Evolutionary conservation across 2,113 vertebrate species (phyloP), one percentile per base, ranked within the genome.

Genomic region (Pollimyrus isidori): DNA sequence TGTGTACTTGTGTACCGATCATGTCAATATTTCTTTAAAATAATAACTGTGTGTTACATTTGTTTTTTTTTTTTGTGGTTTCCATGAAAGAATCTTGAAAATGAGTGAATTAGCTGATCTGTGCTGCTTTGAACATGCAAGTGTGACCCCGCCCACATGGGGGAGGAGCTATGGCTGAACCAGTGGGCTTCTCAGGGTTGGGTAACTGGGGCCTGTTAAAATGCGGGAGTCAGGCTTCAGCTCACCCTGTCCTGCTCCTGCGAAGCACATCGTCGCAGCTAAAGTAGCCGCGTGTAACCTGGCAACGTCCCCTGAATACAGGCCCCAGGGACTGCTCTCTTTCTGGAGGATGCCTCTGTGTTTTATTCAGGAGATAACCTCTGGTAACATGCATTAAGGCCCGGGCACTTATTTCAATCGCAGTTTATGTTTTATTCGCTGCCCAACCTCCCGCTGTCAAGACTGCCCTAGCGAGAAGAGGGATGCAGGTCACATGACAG

Each of bases 341-440:
- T 93, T 92, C 94, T 95, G 96, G 93, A 94, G 94, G 86, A 95
- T 93, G 95, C 96, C 96, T 94, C 95, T 94, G 93, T 92, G 92
- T 93, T 95, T 93, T 92, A 92, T 93, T 94, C 93, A 92, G 94
- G 95, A 96, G 96, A 95, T 95, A 96, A 95, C 26, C 69, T 95
- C 94, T 95, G 87, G 87, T 92, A 91, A 94, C 94, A 93, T 92
- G 92, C 95, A 94, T 93, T 93, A 91, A 94, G 94, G 94, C 93
- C 93, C 93, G 91, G 94, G 94, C 96, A 95, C 91, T 93, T 95
- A 92, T 95, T 93, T 94, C 94, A 91, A 94, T 94, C 91, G 94
- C 92, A 91, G 93, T 94, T 95, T 95, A 96, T 96, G 94, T 95
- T 95, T 94, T 94, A 94, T 92, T 90, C 93, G 4, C 50, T 93